Evolutionary conservation across 2,797 vertebrate species (phyloP).

Genomic region (Bucorvus abyssinicus): DNA sequence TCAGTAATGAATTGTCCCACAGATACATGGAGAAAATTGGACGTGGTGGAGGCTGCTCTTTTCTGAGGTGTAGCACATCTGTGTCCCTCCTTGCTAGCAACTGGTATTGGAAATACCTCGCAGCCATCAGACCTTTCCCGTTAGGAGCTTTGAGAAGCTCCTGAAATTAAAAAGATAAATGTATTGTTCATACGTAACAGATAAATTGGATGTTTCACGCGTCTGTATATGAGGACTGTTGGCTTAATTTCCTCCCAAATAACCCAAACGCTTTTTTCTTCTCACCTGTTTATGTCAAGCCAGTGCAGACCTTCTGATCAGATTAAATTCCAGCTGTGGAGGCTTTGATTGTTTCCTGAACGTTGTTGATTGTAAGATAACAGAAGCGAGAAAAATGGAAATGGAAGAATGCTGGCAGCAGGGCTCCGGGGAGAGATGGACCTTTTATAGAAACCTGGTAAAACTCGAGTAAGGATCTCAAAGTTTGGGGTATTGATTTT

Average conservation of each 20-base stretch:
- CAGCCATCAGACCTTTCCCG: not conserved
- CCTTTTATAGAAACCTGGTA: not conserved
- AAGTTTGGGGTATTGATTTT: conserved; percentile 24
- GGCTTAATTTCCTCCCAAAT: not conserved
- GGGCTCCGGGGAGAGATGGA: not conserved
- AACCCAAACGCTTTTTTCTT: not conserved
- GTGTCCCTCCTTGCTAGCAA: not conserved
- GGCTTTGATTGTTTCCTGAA: not conserved
- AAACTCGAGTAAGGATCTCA: not conserved
- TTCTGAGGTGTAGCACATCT: not conserved
- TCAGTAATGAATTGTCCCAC: not conserved
- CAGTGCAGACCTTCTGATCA: not conserved
- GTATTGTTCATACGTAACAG: not conserved
- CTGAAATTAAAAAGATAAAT: not conserved
- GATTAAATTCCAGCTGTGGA: not conserved
- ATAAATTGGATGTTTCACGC: not conserved
- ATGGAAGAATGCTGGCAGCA: not conserved
- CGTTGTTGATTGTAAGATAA: not conserved
- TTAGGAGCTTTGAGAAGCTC: not conserved
- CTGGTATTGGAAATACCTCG: not conserved
- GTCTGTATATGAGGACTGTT: not conserved
- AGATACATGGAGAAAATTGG: not conserved
- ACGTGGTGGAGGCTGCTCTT: not conserved
- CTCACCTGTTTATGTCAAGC: not conserved
- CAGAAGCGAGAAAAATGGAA: not conserved